Evolutionary conservation across 2,888 invertebrate species (phyloP).

Genomic region (Bugula neritina): DNA sequence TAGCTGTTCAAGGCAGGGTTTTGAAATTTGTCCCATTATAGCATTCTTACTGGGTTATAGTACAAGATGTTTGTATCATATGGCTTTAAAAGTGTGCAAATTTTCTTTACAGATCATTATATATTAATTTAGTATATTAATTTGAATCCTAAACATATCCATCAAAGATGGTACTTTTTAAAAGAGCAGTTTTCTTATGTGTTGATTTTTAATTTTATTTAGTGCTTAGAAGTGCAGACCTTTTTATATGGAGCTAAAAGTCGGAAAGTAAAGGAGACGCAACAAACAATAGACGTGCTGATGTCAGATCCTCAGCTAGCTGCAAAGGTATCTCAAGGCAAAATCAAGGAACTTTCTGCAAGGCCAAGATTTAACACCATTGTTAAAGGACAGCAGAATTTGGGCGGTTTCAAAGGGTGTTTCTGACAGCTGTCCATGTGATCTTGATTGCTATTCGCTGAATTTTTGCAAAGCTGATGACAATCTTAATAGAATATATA

Average conservation of each 20-base stretch:
- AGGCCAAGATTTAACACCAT: conserved; percentile 46
- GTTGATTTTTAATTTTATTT: conserved; percentile 32
- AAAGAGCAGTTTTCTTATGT: no score
- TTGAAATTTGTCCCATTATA: no score
- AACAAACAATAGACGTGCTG: conserved; percentile 48
- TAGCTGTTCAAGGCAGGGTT: no score
- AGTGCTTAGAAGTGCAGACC: conserved; percentile 47
- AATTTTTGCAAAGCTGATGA: no score
- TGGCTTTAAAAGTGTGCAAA: not conserved
- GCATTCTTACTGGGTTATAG: no score
- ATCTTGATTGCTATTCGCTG: no score
- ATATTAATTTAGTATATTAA: not conserved
- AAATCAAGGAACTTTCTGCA: conserved; percentile 44
- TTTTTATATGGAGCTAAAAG: conserved; percentile 46
- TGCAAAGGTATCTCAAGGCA: conserved; percentile 43
- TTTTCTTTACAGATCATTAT: not conserved
- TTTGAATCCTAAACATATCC: not conserved
- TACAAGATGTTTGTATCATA: no score
- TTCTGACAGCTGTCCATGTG: no score
- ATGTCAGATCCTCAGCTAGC: conserved; percentile 48
- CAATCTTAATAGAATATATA: no score
- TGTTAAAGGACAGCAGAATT: conserved; percentile 3
- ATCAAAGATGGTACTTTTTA: no score
- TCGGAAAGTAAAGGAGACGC: conserved; percentile 46
- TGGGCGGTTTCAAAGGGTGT: conserved; percentile 18